Evolutionary conservation across 2,888 invertebrate species (phyloP).

Genomic region (Hemaris fuciformis): DNA sequence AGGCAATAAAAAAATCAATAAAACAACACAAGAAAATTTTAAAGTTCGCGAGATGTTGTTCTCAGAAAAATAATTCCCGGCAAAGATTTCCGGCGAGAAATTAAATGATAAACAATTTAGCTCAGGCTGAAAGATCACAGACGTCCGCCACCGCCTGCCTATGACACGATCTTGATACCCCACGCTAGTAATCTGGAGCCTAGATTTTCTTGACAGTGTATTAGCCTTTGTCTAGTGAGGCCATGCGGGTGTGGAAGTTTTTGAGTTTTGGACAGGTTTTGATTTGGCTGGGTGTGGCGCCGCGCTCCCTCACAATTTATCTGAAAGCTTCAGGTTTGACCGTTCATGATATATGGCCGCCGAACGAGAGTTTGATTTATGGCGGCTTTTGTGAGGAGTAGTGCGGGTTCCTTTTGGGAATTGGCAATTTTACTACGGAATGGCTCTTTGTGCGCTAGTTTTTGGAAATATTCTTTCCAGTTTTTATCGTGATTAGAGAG

Average conservation of each 20-base stretch:
- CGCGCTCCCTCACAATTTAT: slow-evolving; percentile 37
- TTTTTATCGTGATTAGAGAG: no score
- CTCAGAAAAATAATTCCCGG: not conserved
- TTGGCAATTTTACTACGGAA: not conserved
- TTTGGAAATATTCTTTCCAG: not conserved
- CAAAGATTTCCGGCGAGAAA: not conserved
- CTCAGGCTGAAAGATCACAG: not conserved
- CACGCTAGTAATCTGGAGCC: not conserved
- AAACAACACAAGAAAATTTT: not conserved
- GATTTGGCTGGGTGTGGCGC: not conserved
- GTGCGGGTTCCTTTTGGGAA: not conserved
- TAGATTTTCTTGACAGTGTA: not conserved
- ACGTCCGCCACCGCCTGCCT: not conserved
- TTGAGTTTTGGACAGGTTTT: not conserved
- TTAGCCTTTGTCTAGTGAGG: not conserved
- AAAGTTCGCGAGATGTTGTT: not conserved
- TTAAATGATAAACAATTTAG: slow-evolving; percentile 8
- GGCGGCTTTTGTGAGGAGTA: slow-evolving; percentile 16
- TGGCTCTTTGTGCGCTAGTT: not conserved
- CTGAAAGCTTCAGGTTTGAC: slow-evolving; percentile 41
- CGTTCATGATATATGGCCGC: slow-evolving; percentile 45
- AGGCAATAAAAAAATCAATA: not conserved
- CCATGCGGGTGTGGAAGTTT: not conserved
- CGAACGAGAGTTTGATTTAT: slow-evolving; percentile 52
- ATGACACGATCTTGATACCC: not conserved